Evolutionary conservation across 2,797 vertebrate species (phyloP), one percentile per base, ranked within the genome.

Genomic region (Antennarius maculatus): DNA sequence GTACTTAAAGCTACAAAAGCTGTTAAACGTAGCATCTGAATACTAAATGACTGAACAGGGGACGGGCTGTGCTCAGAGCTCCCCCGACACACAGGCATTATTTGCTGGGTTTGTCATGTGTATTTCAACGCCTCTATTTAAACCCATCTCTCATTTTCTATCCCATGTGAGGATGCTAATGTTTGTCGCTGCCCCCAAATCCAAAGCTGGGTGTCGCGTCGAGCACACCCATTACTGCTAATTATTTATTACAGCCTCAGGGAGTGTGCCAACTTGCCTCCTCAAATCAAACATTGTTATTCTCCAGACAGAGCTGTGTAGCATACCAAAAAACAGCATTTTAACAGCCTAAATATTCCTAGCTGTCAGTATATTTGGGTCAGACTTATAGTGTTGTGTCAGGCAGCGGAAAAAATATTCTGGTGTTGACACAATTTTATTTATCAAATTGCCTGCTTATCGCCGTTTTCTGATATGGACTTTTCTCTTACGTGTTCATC

Each of bases 181-280:
- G 73, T 76, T 67, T 70, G 73, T 76, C 49, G n/a, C 57, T 84
- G 84, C 79, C 86, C 23, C 86, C 77, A 77, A 85, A 89, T 88
- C 75, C 82, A 70, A 83, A 58, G 77, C 80, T 77, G 70, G 52
- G 81, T 77, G 84, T 89, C 72, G 55, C 69, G 42, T 69, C 47
- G 69, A 79, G 80, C 77, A 74, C 81, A 52, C 83, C 82, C 87
- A 82, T 91, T 90, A 89, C 76, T 82, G 80, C 79, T 92, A 92
- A 93, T 92, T 92, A 90, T 92, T 88, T 88, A 90, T 88, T 82
- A 67, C 77, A 81, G 86, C 89, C 86, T 50, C 58, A 53, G 88
- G 88, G 89, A 27, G 45, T 66, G 70, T 82, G 80, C 62, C 60
- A 56, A 29, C 71, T 63, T 80, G 69, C 80, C 79, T 87, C 46